Percentiles rank a stretch among this genome's conserved stretches.
These are phyloP conservation scores for Vulpes lagopus DNA, from an alignment of 2,113 vertebrate species.

Conservation along the genomic window DNA sequence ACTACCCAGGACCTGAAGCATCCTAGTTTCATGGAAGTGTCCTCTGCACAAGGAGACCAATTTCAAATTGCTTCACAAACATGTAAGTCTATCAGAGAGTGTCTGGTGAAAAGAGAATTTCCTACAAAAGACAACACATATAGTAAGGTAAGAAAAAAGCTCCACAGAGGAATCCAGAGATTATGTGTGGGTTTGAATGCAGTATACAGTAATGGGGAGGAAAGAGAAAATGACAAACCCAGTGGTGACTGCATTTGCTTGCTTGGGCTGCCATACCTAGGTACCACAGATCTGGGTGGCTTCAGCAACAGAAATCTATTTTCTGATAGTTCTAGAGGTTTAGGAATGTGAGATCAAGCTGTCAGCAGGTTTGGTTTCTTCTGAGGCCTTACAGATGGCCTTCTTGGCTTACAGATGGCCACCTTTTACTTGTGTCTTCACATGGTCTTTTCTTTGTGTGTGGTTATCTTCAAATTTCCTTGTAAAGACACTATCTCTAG, in stretches of 20 bases:
- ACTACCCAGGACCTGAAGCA: constrained; percentile 45
- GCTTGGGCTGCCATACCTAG: neutral
- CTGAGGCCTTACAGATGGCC: neutral
- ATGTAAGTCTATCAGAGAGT: neutral
- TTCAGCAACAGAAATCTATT: neutral
- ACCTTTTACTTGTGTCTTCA: neutral
- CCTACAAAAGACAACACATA: neutral
- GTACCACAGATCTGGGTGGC: neutral
- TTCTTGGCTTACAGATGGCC: neutral
- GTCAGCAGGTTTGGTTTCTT: neutral
- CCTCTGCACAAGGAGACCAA: neutral
- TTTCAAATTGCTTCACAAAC: neutral
- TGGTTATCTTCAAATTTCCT: neutral
- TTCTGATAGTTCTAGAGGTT: neutral
- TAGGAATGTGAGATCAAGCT: neutral
- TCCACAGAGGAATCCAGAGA: neutral
- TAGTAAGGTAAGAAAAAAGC: constrained; percentile 76
- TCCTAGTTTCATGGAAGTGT: neutral
- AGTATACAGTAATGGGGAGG: accelerated
- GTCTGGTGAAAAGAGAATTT: neutral
- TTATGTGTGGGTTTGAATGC: accelerated
- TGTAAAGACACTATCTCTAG: neutral
- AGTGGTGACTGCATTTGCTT: accelerated
- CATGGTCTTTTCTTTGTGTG: accelerated
- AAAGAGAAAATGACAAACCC: accelerated